Conservation (phyloP, 2,888 invertebrate genomes). For the Hyalella azteca region DNA sequence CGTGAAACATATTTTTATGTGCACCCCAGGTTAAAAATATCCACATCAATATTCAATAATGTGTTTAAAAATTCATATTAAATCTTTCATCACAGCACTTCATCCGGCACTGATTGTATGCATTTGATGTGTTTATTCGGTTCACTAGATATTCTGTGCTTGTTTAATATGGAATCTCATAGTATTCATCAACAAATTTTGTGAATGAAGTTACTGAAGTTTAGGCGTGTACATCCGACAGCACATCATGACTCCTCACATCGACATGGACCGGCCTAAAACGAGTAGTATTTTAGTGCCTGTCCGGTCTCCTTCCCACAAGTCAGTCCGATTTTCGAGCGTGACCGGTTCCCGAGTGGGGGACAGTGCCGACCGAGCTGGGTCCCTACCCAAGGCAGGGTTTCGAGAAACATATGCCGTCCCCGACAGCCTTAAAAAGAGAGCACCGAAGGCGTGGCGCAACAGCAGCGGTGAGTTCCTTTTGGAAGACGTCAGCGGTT, state of each 20-base stretch:
- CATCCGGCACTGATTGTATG: too few species aligned
- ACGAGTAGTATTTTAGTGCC: slow-evolving; percentile 24
- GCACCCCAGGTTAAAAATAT: too few species aligned
- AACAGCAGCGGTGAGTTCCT: slow-evolving; percentile 5
- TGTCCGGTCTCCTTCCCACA: neutral
- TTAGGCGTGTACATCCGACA: neutral
- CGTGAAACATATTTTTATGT: too few species aligned
- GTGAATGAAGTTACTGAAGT: too few species aligned
- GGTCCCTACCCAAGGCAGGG: neutral
- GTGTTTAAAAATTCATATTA: too few species aligned
- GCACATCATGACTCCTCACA: neutral
- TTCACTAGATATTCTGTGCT: too few species aligned
- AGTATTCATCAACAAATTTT: too few species aligned
- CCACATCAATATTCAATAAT: too few species aligned
- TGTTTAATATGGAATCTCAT: too few species aligned
- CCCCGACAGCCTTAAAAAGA: neutral
- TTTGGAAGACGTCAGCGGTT: neutral
- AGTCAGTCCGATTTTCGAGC: slow-evolving; percentile 11
- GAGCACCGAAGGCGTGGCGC: neutral
- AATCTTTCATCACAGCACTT: too few species aligned
- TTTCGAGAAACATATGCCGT: slow-evolving; percentile 22
- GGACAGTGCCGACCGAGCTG: neutral
- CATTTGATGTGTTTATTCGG: too few species aligned
- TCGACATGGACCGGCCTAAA: slow-evolving; percentile 20
- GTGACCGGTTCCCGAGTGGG: neutral